Base-by-base conservation (phyloP, 2,888 invertebrate genomes). In the Allygus modestus region DNA sequence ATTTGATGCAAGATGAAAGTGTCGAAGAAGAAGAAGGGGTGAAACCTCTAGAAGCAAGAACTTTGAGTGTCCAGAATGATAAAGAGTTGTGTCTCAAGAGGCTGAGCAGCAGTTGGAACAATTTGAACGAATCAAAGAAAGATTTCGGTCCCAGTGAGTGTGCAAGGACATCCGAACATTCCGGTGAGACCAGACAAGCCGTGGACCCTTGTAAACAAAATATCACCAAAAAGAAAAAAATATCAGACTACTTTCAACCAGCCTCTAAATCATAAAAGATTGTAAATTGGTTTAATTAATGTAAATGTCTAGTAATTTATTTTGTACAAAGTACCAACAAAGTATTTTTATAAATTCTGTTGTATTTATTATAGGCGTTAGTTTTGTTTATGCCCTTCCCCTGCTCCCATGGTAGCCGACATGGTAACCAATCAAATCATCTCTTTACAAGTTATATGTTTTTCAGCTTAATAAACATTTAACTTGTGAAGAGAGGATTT, bases 91-190 rank as follows among this genome's bases (percentile, higher is more conserved):
- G 87, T 58, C 61, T 87, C 4, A 85, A 86, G 28, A 85, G 84
- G 12, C 88, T 88, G 54, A 85, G 85, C 31, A 86, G 87, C 17
- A 86, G 88, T 37, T 88, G 88, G 88, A 54, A 84, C 9, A 87
- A 87, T 17, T 85, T 88, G 11, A 85, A 87, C 51, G 84, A 86
- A 26, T 87, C 87, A 7, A 88, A 87, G 85, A 86, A 84, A 73
- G 86, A 87, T 84, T 87, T 88, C 23, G 65, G 73, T 12, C 33
- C 61, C 11, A 58, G 54, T 51, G 46, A 84, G 41, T 41, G n/a
- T 26, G 75, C 43, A 26, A 61, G 61, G 41, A 71, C 73, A 73
- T 28, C 58, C 61, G 65, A 75, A 43, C 12, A 11, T 41, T 58
- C 73, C 15, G 23, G 26, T 46, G 73, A 81, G 2, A 61, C 28